Evolutionary conservation across 2,888 invertebrate species (phyloP).

Genomic region (Mayetiola destructor): DNA sequence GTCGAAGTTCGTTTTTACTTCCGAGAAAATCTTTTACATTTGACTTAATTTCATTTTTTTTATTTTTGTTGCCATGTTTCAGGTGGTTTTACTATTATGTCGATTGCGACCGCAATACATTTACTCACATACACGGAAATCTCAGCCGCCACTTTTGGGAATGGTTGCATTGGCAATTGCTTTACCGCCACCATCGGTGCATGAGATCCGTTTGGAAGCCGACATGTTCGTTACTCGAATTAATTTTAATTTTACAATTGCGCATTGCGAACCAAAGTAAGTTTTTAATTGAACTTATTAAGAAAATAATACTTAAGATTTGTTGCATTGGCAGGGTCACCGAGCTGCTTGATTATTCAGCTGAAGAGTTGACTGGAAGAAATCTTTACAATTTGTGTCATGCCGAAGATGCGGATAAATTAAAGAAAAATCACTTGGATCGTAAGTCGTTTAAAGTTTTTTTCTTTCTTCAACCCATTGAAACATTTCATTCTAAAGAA

Average conservation of each 20-base stretch:
- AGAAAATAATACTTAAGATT: background rate
- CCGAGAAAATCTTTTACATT: background rate
- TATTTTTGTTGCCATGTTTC: too few species aligned
- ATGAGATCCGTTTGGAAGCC: constrained; percentile 87
- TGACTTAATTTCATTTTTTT: constrained; percentile 14
- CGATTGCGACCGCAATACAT: constrained; percentile 85
- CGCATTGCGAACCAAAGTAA: constrained; percentile 93
- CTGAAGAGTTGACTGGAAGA: constrained; percentile 86
- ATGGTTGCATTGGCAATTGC: constrained; percentile 94
- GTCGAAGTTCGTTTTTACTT: constrained; percentile 12
- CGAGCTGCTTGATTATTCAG: constrained; percentile 80
- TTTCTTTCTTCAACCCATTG: background rate
- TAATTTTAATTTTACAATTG: constrained; percentile 90
- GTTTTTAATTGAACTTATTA: constrained; percentile 22
- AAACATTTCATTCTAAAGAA: constrained; percentile 1
- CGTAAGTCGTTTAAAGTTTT: constrained; percentile 53
- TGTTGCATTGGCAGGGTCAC: constrained; percentile 72
- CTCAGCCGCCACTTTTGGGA: constrained; percentile 73
- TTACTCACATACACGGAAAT: constrained; percentile 78
- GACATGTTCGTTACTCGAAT: constrained; percentile 95
- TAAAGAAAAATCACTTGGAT: constrained; percentile 89
- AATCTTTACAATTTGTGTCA: constrained; percentile 90
- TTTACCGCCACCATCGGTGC: constrained; percentile 90
- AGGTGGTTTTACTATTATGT: constrained; percentile 89
- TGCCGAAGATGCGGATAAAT: constrained; percentile 86